A percentile compares a stretch with the other conserved stretches of the same genome.
Conservation (phyloP, 1,140 invertebrate species). For the Monomorium pharaonis region DNA sequence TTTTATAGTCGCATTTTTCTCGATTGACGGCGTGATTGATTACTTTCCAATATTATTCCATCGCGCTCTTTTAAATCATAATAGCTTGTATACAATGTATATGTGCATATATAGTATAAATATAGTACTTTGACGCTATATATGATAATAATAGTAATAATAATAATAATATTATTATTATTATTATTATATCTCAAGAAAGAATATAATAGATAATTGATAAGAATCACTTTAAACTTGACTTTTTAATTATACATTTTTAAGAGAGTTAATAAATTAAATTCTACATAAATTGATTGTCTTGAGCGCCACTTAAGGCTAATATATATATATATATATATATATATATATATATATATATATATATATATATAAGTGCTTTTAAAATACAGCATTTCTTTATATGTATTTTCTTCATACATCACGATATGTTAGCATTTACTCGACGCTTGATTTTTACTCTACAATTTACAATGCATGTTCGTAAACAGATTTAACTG, state of each 20-base stretch:
- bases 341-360: no score
- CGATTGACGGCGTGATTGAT: neutral
- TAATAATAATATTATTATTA: neutral
- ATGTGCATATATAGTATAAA: neutral
- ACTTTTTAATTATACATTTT: neutral
- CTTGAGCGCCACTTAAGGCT: neutral
- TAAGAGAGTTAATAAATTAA: neutral
- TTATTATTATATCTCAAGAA: no score
- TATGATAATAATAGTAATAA: neutral
- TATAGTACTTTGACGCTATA: neutral
- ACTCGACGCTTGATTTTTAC: neutral
- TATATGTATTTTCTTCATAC: neutral
- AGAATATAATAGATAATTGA: neutral
- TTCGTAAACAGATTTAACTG: neutral
- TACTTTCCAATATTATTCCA: slow-evolving; percentile 8
- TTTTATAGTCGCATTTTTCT: neutral
- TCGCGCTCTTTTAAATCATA: neutral
- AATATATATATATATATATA: neutral
- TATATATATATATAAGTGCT: neutral
- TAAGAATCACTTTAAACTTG: neutral
- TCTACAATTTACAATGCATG: neutral
- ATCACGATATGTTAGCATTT: neutral
- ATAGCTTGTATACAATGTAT: neutral
- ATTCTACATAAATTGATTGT: neutral
- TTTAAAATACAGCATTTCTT: neutral